A percentile compares a stretch with the other conserved stretches of the same genome.
Conservation (phyloP, 2,888 invertebrate genomes). For the Synanthedon vespiformis region DNA sequence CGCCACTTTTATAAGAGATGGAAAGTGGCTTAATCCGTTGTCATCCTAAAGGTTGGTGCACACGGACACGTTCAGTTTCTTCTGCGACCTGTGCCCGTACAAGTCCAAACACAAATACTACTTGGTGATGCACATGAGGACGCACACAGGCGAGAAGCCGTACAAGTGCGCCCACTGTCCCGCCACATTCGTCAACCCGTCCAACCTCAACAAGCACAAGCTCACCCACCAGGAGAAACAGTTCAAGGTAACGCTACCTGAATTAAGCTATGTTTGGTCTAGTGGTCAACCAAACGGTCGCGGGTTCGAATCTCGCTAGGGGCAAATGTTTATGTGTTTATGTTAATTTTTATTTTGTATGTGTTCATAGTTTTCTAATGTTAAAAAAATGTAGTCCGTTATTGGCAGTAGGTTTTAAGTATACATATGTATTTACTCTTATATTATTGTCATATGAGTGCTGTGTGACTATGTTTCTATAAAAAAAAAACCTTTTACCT, state of each 20-base stretch:
- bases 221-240: slow-evolving; percentile 68
- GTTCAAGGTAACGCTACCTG: slow-evolving; percentile 36
- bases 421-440: too few species aligned
- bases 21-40: background rate
- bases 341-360: too few species aligned
- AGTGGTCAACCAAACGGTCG: too few species aligned
- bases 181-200: slow-evolving; percentile 73
- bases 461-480: too few species aligned
- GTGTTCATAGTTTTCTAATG: too few species aligned
- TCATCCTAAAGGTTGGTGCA: slow-evolving; percentile 44
- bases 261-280: too few species aligned
- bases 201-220: slow-evolving; percentile 75
- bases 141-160: slow-evolving; percentile 62
- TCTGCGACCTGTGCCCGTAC: slow-evolving; percentile 63
- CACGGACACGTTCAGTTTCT: slow-evolving; percentile 62
- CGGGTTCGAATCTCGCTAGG: too few species aligned
- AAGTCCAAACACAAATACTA: slow-evolving; percentile 65
- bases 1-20: background rate
- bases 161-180: slow-evolving; percentile 65
- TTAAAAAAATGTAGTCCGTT: too few species aligned
- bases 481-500: too few species aligned
- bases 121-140: slow-evolving; percentile 69
- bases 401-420: too few species aligned
- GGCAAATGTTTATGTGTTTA: too few species aligned
- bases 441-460: too few species aligned